Evolutionary conservation across 2,888 invertebrate genomes (phyloP), one percentile per base, ranked within the genome.

Genomic region (Hirtodrosophila trivittata): DNA sequence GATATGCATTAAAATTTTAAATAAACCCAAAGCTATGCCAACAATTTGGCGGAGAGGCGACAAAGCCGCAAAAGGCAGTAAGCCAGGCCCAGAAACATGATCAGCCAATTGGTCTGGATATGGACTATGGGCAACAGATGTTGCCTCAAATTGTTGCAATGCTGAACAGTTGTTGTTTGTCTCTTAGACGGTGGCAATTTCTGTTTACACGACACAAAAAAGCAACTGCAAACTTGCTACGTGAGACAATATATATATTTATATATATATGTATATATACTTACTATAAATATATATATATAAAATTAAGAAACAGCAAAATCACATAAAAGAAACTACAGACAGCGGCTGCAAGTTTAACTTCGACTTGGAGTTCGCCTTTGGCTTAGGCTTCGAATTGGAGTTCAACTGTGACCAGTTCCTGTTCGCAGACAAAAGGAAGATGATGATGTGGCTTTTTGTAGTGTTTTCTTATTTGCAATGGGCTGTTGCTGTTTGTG

Each of bases 381-480:
- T n/a, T n/a, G n/a, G n/a, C n/a, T n/a, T n/a, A n/a, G n/a, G n/a
- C n/a, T n/a, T n/a, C n/a, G n/a, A n/a, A n/a, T n/a, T n/a, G n/a
- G 62, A 57, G 63, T 72, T 66, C 42, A 67, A 63, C 73, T 71
- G 72, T 76, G 64, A 74, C 81, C 84, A 78, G 84, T 84, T 80
- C 85, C 85, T 84, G 82, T 59, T 84, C 72, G 65, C 69, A 81
- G 75, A 80, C 80, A 84, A 80, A 84, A 80, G 85, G 85, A 80
- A 84, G 80, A 81, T 77, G 78, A 84, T 81, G 75, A 66, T 75
- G 72, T 62, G 60, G 75, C 59, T n/a, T n/a, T n/a, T n/a, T n/a
- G n/a, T n/a, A n/a, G n/a, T n/a, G n/a, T n/a, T n/a, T n/a, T n/a
- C n/a, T n/a, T n/a, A n/a, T 72, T 42, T 59, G 62, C 60, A 66